Base-by-base conservation (phyloP, 2,113 vertebrate species). In the Pomatostomus ruficeps region DNA sequence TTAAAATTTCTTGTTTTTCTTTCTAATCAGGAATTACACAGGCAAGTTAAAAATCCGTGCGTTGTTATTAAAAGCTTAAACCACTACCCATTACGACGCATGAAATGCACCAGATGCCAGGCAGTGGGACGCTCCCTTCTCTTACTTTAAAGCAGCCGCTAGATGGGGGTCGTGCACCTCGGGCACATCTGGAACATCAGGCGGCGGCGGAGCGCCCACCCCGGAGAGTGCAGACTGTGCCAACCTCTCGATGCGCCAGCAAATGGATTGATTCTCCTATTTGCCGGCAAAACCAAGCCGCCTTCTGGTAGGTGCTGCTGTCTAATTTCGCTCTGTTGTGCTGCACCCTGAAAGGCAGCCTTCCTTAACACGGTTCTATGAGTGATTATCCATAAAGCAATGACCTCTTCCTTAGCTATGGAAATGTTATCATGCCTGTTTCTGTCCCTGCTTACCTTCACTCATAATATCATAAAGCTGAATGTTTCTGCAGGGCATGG, bases 131-230 rank as follows among this genome's bases (percentile, higher is more conserved):
- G 33, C n/a, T 58, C 16, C 57, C 25, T 25, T 36, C 26, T 81
- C 29, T 21, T 16, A 3, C 57, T 8, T 4, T 0, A 1, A 7
- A 57, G 59, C 6, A n/a, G 61, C 78, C 97, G 65, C 88, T 52
- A 97, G 97, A 86, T 97, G 97, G 94, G 14, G 55, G 67, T 49
- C 21, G 31, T 24, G 95, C 86, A 81, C 95, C 96, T 96, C 75
- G 54, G 88, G 61, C 91, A 96, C 86, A 88, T 66, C 80, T 93
- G 94, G 89, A 85, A 43, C 70, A 78, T 7, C 86, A 58, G 89
- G 52, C 28, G 6, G 43, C 19, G 1, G 20, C 35, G 14, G 17
- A 38, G 42, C 49, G 5, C 6, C 63, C 42, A 10, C 2, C 43
- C 40, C 14, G 8, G 36, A 7, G 14, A 19, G 43, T 5, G 3